phyloP scores from a whole-genome alignment of 2,113 vertebrate genomes.

The Leptocoma aspasia region DNA sequence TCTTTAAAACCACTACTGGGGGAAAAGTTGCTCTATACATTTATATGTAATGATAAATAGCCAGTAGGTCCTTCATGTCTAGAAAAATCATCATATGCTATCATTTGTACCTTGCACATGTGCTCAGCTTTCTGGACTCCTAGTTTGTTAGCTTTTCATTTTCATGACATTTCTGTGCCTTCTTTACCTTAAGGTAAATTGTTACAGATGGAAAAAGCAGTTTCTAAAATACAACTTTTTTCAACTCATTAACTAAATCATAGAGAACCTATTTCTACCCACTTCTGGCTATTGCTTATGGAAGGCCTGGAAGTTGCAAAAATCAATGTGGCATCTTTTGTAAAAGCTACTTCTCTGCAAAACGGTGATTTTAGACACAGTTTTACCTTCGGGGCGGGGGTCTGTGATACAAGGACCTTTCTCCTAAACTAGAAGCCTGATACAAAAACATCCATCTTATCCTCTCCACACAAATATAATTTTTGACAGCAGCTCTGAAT shows the following conservation, averaged over 20 bases:
- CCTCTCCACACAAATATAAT: neutral
- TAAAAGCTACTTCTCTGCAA: neutral
- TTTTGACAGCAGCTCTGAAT: neutral
- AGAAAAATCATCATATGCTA: neutral
- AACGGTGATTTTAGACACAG: neutral
- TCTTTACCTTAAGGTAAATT: neutral
- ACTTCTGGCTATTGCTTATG: neutral
- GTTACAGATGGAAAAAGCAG: neutral
- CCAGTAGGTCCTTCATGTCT: neutral
- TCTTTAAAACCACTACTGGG: neutral
- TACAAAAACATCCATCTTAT: neutral
- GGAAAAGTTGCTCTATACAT: neutral
- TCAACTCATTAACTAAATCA: neutral
- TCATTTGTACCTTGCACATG: neutral
- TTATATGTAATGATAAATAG: neutral
- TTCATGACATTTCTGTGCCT: neutral
- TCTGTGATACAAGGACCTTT: neutral
- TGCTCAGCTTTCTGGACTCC: neutral
- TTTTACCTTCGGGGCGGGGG: neutral
- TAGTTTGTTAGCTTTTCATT: neutral
- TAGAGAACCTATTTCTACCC: neutral
- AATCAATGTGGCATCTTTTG: neutral
- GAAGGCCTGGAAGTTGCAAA: neutral
- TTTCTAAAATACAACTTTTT: neutral
- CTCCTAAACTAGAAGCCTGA: neutral